phyloP scores from a whole-genome alignment of 2,113 vertebrate genomes.

The Amphilophus citrinellus region DNA sequence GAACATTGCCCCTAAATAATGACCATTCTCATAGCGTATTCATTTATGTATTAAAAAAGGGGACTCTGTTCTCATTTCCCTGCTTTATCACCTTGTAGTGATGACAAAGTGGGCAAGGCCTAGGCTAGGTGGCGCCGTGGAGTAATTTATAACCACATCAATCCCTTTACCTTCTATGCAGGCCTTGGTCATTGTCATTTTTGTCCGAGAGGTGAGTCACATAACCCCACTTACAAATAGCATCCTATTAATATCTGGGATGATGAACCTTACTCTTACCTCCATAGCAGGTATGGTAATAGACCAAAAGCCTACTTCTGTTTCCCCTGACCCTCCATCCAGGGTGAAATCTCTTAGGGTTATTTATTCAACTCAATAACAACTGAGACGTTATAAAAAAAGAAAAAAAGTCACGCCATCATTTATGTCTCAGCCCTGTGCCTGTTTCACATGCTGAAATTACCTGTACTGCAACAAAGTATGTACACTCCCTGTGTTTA shows the following conservation, averaged over 20 bases:
- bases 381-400: slow-evolving; percentile 64
- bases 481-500: slow-evolving; percentile 19
- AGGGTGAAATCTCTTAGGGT: slow-evolving; percentile 77
- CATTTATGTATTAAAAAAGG: slow-evolving; percentile 85
- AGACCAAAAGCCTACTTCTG: slow-evolving; percentile 69
- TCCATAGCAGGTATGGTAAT: slow-evolving; percentile 78
- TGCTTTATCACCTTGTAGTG: slow-evolving; percentile 81
- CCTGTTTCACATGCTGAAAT: slow-evolving; percentile 46
- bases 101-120: slow-evolving; percentile 82
- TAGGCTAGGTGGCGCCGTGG: slow-evolving; percentile 84
- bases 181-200: slow-evolving; percentile 84
- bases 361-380: slow-evolving; percentile 75
- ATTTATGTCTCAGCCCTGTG: slow-evolving; percentile 54
- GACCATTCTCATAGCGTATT: slow-evolving; percentile 83
- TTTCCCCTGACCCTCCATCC: slow-evolving; percentile 74
- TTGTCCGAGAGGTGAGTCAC: slow-evolving; percentile 83
- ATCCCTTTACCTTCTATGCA: slow-evolving; percentile 80
- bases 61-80: slow-evolving; percentile 80
- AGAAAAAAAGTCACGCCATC: slow-evolving; percentile 59
- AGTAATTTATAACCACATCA: slow-evolving; percentile 87
- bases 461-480: slow-evolving; percentile 26
- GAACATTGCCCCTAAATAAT: slow-evolving; percentile 82
- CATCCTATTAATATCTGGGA: slow-evolving; percentile 81
- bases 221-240: slow-evolving; percentile 81
- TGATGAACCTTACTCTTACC: slow-evolving; percentile 82